Evolutionary conservation across 2,113 vertebrate species (phyloP).

Genomic region (Poecile atricapillus): DNA sequence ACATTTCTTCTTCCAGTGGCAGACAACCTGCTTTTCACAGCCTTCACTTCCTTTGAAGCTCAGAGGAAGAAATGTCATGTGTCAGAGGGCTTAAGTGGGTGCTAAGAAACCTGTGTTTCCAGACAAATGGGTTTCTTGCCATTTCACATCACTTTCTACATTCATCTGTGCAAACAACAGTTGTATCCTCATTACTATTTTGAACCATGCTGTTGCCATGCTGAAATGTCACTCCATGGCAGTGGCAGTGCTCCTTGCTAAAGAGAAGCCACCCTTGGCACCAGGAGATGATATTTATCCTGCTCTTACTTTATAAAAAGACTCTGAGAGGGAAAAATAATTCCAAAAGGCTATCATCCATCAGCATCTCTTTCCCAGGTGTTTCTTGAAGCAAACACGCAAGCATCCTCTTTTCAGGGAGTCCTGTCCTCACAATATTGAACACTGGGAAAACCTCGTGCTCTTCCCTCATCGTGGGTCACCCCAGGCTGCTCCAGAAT

Average conservation of each 20-base stretch:
- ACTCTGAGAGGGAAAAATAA: not conserved
- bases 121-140: not conserved
- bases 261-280: not conserved
- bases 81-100: not conserved
- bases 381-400: not conserved
- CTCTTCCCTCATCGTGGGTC: rapidly evolving
- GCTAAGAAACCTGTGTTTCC: not conserved
- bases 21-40: not conserved
- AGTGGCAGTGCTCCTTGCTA: not conserved
- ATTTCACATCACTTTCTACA: not conserved
- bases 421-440: rapidly evolving
- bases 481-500: rapidly evolving
- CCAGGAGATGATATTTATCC: not conserved
- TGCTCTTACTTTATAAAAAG: not conserved
- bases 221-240: not conserved
- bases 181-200: not conserved
- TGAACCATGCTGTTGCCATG: not conserved
- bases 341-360: not conserved
- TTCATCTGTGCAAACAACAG: not conserved
- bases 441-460: rapidly evolving
- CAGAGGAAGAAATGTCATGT: not conserved
- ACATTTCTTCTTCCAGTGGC: not conserved
- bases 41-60: not conserved
- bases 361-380: not conserved
- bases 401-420: not conserved